Base-by-base conservation (phyloP, 2,113 vertebrate species). In the Ceyx melanurus region DNA sequence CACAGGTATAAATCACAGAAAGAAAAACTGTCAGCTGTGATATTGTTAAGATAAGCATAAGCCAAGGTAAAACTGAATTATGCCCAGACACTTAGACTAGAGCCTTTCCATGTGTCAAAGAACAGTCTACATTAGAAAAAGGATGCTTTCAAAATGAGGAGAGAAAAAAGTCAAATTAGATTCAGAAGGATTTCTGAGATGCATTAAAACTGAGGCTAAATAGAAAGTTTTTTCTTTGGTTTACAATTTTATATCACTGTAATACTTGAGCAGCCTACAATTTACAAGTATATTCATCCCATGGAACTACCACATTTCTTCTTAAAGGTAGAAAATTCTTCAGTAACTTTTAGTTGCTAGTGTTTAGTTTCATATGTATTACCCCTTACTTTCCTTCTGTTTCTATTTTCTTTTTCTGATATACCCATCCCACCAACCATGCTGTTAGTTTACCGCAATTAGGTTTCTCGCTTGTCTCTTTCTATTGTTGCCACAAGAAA, bases 1-100 rank as follows among this genome's bases (percentile, higher is more conserved):
- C 23, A 72, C 57, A 79, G 57, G 13, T 93, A 81, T 92, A 94
- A 94, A 90, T 94, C 82, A 92, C 40, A 79, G 64, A 87, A 91
- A 94, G 72, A 33, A 93, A 95, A 96, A 74, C 89, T 96, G 95
- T 94, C 96, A 96, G 58, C 54, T 85, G 29, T 93, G 92, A 96
- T 93, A 94, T 93, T 71, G 91, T 95, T 96, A 94, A 96, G 84
- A 95, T 96, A 90, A 92, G n/a, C 78, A 85, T 61, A 84, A 93
- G 43, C 48, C 66, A 60, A 67, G 76, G 21, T 51, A 89, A 95
- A 93, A 90, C 56, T 76, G 48, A 92, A 92, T 92, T 95, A 95
- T 82, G 11, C 28, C 33, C 74, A 57, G 91, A 89, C 23, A 84
- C 29, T 95, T 90, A 89, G 74, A 70, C 53, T 78, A 58, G 66